Percentiles rank a stretch among this genome's conserved stretches.
These are phyloP conservation scores for Brachirus orientalis DNA, from an alignment of 2,113 vertebrate species.

Conservation along the genomic window DNA sequence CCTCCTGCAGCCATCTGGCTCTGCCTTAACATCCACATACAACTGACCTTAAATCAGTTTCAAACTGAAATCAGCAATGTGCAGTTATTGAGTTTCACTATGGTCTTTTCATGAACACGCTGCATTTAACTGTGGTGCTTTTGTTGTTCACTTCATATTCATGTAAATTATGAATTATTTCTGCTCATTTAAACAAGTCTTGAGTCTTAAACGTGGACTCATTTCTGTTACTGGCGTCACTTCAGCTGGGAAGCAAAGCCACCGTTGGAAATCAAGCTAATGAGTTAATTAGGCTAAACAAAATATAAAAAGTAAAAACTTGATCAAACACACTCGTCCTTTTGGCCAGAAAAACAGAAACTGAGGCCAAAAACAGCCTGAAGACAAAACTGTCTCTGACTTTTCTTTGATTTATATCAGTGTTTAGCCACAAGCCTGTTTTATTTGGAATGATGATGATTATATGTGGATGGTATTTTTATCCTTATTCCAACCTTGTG, in stretches of 20 bases:
- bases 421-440: not conserved
- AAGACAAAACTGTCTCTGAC: constrained; percentile 4
- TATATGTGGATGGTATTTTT: too few relatives aligned
- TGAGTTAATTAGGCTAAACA: not conserved
- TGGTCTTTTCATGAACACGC: too few relatives aligned
- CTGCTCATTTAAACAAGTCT: too few relatives aligned
- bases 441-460: constrained; percentile 10
- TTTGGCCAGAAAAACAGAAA: constrained; percentile 10
- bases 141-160: too few relatives aligned
- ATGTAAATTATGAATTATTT: too few relatives aligned
- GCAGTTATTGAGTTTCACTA: too few relatives aligned
- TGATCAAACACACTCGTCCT: constrained; percentile 4
- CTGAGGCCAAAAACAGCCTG: not conserved
- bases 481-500: too few relatives aligned
- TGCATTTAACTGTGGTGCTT: too few relatives aligned
- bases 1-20: constrained; percentile 59
- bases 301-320: not conserved
- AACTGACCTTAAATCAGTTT: too few relatives aligned
- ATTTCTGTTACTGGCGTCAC: not conserved
- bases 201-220: not conserved
- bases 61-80: too few relatives aligned
- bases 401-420: constrained; percentile 15
- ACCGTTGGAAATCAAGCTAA: not conserved
- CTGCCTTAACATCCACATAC: constrained; percentile 38
- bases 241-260: not conserved